Conservation (phyloP, 2,113 vertebrate species). For the Gopherus flavomarginatus region DNA sequence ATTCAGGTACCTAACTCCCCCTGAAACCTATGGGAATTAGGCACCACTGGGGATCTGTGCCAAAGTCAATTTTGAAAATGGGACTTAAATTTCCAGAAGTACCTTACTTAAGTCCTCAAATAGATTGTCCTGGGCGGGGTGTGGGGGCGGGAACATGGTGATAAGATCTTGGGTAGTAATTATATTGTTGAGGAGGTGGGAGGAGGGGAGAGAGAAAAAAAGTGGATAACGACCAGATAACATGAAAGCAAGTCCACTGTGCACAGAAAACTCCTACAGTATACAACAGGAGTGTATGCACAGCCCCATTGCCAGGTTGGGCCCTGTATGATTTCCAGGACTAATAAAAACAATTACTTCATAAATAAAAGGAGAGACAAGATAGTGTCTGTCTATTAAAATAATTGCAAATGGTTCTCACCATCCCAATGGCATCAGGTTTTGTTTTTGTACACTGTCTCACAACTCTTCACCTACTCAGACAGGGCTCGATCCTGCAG, state of each 20-base stretch:
- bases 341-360: not conserved
- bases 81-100: no score
- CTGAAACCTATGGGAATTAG: no score
- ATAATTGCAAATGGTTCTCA: not conserved
- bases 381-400: not conserved
- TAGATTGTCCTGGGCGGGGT: no score
- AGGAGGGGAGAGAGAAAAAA: not conserved
- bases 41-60: no score
- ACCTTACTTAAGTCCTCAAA: no score
- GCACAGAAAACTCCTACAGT: not conserved
- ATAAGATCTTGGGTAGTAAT: no score
- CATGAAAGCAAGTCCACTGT: not conserved
- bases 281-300: not conserved
- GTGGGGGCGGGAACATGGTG: no score
- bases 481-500: not conserved
- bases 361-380: not conserved
- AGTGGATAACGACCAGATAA: not conserved
- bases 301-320: not conserved
- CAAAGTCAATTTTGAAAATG: no score
- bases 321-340: not conserved
- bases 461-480: not conserved
- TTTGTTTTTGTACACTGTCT: not conserved
- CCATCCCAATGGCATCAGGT: not conserved
- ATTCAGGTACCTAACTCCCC: no score
- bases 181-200: not conserved